Evolutionary conservation across 2,888 invertebrate species (phyloP).

Genomic region (Allacma fusca): DNA sequence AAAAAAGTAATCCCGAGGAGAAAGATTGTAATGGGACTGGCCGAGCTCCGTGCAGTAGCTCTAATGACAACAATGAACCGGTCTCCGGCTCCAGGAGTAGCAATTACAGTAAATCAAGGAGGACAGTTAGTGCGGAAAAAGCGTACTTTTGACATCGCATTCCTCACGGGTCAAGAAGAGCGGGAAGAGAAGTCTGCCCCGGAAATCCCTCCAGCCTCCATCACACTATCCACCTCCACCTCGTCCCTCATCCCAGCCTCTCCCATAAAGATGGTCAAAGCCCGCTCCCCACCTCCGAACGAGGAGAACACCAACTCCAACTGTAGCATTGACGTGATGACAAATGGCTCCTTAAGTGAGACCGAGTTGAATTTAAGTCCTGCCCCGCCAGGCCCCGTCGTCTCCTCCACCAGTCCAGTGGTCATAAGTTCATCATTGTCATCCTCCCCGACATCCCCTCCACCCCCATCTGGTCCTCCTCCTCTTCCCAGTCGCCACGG

Average conservation of each 20-base stretch:
- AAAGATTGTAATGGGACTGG: slow-evolving; percentile 51
- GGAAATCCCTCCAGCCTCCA: neutral
- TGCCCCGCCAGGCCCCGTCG: neutral
- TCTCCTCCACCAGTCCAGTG: slow-evolving; percentile 47
- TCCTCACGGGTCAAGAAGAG: slow-evolving; percentile 72
- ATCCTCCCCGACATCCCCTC: slow-evolving; percentile 37
- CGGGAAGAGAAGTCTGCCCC: slow-evolving; percentile 35
- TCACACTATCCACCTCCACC: slow-evolving; percentile 16
- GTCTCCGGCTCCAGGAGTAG: neutral
- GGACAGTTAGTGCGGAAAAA: slow-evolving; percentile 66
- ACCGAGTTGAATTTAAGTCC: slow-evolving; percentile 48
- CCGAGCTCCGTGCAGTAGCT: slow-evolving; percentile 42
- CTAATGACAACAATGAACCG: slow-evolving; percentile 41
- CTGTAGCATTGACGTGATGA: slow-evolving; percentile 59
- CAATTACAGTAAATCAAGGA: neutral
- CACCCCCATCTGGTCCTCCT: slow-evolving; percentile 1
- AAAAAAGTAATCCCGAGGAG: neutral
- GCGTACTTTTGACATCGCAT: slow-evolving; percentile 88
- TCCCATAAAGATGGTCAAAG: neutral
- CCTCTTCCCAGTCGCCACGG: slow-evolving; percentile 12
- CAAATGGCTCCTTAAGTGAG: slow-evolving; percentile 60
- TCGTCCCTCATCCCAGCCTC: neutral
- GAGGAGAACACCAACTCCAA: slow-evolving; percentile 43
- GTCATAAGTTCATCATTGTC: slow-evolving; percentile 42
- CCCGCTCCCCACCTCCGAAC: neutral